Evolutionary conservation across 1,140 invertebrate species (phyloP), one percentile per base, ranked within the genome.

Genomic region (Antheraea pernyi): DNA sequence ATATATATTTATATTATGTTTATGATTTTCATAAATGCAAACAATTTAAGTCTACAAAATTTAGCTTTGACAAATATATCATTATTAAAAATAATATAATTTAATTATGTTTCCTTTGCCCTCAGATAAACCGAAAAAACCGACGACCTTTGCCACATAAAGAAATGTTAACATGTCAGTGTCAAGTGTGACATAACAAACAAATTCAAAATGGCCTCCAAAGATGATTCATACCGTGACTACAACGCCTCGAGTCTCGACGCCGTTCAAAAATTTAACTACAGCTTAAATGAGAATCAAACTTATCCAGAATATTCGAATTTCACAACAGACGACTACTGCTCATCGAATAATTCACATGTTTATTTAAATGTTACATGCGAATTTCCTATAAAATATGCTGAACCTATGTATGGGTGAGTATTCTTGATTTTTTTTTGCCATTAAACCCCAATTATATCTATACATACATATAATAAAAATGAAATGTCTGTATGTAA

Each of bases 371-470:
- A 95, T 81, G 93, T 96, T 0, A 95, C 95, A 0, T 93, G 91
- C 61, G 94, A 95, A 71, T 90, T 95, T 71, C 95, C 95, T 3
- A 94, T 96, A 46, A 91, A 94, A 39, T 96, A 96, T 85, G 96
- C 95, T 0, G 89, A 94, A 53, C 94, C 94, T 67, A 93, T 95
- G 89, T 96, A 96, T 84, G 96, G 96, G 68, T 91, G 68, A 88
- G 88, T 87, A 36, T 59, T 30, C 22, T 30, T 30, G 22, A 30
- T 30, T 30, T 30, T 30, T 30, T 30, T n/a, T n/a, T n/a, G n/a
- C n/a, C n/a, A n/a, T n/a, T n/a, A n/a, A n/a, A n/a, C n/a, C n/a
- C n/a, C n/a, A n/a, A n/a, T n/a, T n/a, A n/a, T n/a, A n/a, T n/a
- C n/a, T n/a, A n/a, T n/a, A n/a, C n/a, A n/a, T n/a, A n/a, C n/a